These are phyloP conservation scores for Falco biarmicus DNA, from an alignment of 2,797 vertebrate genomes.

Conservation along the genomic window DNA sequence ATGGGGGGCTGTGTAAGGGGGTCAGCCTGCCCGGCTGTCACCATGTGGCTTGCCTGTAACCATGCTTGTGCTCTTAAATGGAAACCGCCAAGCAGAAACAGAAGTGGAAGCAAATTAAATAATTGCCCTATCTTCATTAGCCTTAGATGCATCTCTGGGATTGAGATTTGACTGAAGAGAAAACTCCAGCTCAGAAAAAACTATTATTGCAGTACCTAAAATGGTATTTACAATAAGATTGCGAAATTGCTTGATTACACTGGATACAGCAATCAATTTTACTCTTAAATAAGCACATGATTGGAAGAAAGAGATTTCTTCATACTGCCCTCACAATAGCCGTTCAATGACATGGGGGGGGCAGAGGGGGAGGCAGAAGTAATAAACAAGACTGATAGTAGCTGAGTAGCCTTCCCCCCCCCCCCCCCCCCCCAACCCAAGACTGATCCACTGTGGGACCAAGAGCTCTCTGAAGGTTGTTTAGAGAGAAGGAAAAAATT, in stretches of 20 bases:
- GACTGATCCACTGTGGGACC: background rate
- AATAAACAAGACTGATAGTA: background rate
- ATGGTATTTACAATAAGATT: background rate
- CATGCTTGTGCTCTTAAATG: background rate
- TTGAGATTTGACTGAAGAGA: background rate
- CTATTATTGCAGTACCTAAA: background rate
- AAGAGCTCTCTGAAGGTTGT: background rate
- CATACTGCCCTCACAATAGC: background rate
- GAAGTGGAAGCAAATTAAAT: background rate
- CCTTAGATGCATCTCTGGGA: background rate
- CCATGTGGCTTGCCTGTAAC: rapidly evolving
- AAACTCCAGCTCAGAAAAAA: background rate
- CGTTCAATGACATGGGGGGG: background rate
- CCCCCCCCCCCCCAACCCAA: background rate
- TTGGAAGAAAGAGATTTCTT: background rate
- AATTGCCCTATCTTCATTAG: background rate
- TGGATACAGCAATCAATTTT: constrained; percentile 20
- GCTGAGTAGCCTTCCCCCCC: background rate
- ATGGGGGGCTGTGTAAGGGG: rapidly evolving
- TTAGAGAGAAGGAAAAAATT: background rate
- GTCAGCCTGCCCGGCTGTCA: background rate
- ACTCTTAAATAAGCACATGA: constrained; percentile 41
- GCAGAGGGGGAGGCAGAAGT: constrained; percentile 26
- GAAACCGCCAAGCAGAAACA: background rate
- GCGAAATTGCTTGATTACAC: constrained; percentile 22